phyloP scores from a whole-genome alignment of 2,888 invertebrate species.

The Tetranychus truncatus region DNA sequence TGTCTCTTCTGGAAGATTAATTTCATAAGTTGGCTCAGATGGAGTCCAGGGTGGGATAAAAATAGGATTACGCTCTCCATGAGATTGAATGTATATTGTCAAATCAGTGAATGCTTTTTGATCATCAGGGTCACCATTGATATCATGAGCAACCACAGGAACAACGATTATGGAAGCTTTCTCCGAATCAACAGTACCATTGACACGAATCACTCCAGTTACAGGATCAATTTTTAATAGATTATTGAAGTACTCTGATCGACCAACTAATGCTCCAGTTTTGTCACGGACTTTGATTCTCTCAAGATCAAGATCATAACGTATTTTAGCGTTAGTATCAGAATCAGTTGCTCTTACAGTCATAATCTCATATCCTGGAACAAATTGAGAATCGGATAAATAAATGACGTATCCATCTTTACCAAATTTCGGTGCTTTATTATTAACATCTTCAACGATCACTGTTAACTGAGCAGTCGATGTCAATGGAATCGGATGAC shows the following conservation, averaged over 20 bases:
- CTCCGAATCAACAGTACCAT: conserved; percentile 49
- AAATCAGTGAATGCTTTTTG: conserved; percentile 30
- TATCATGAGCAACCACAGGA: conserved; percentile 49
- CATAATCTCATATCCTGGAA: conserved; percentile 30
- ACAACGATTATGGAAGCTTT: conserved; percentile 53
- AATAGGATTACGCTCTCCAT: conserved; percentile 54
- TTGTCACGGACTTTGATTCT: conserved; percentile 52
- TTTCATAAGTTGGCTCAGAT: conserved; percentile 46
- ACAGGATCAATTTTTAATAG: conserved; percentile 44
- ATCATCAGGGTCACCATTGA: conserved; percentile 43
- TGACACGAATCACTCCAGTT: conserved; percentile 49
- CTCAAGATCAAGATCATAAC: conserved; percentile 47
- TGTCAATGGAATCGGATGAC: conserved; percentile 52
- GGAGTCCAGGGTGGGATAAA: conserved; percentile 54
- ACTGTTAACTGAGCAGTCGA: conserved; percentile 49
- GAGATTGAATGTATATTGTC: conserved; percentile 56
- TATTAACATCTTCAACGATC: conserved; percentile 32
- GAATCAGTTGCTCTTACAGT: conserved; percentile 40
- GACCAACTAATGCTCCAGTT: conserved; percentile 41
- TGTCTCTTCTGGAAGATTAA: conserved; percentile 54
- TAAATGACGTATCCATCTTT: conserved; percentile 29
- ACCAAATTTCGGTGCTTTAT: conserved; percentile 32
- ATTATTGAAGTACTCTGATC: conserved; percentile 12
- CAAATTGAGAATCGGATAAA: conserved; percentile 6
- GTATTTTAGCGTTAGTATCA: conserved; percentile 41